Conservation (phyloP, 2,888 invertebrate species). For the Zaprionus obscuricornis region DNA sequence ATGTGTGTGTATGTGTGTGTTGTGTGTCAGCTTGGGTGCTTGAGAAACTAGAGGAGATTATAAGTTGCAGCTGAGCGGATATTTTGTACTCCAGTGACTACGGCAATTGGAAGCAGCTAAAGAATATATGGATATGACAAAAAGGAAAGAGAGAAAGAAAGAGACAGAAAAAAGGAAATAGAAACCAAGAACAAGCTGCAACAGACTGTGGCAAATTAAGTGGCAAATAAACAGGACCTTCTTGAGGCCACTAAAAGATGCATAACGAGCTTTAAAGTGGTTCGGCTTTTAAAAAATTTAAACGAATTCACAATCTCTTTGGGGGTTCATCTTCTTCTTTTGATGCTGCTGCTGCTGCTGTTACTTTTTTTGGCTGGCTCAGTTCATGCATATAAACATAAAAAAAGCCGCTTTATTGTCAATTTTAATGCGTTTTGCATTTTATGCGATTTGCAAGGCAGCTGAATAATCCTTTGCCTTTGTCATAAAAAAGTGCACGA, state of each 20-base stretch:
- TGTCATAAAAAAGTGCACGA: conserved; percentile 60
- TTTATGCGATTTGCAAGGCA: conserved; percentile 70
- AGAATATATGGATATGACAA: conserved; percentile 2
- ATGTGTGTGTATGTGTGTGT: neutral
- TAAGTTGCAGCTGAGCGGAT: conserved; percentile 73
- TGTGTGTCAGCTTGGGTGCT: neutral
- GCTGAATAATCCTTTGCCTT: conserved; percentile 72
- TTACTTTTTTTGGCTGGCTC: neutral
- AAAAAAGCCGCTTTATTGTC: conserved; percentile 79
- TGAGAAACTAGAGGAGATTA: conserved; percentile 8
- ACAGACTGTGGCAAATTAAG: conserved; percentile 74
- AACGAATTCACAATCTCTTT: conserved; percentile 22
- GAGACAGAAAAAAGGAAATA: neutral
- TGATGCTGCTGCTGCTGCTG: neutral
- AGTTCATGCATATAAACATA: conserved; percentile 59
- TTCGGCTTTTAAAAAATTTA: conserved; percentile 51
- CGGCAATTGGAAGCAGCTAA: conserved; percentile 51
- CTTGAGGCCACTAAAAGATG: conserved; percentile 62
- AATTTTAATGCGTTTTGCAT: conserved; percentile 77
- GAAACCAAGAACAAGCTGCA: conserved; percentile 30
- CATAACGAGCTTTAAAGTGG: conserved; percentile 72
- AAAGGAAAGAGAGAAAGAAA: conserved; percentile 1
- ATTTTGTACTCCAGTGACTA: conserved; percentile 65
- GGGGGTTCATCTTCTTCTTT: neutral
- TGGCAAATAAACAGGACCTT: conserved; percentile 76